Base-by-base conservation (phyloP, 2,797 vertebrate species). In the Manis pentadactyla region DNA sequence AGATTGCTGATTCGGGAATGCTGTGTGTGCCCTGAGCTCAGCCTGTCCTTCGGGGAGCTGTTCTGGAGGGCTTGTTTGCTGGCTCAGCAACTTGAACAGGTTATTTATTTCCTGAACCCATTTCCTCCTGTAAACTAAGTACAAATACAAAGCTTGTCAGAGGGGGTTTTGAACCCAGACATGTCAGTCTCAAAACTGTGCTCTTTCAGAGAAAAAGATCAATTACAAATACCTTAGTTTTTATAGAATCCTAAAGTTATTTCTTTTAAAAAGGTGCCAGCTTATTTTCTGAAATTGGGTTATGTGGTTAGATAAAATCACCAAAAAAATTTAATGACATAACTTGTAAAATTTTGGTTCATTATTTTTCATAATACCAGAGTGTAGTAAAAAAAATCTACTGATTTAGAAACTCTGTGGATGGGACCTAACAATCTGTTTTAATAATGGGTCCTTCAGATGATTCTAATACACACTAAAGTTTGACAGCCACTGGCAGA, bases 291-390 rank as follows among this genome's bases (percentile, higher is more conserved):
- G 46, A 93, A 87, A 87, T 69, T 37, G 42, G 10, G 11, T 42
- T 86, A 64, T 86, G 39, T 87, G 71, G 77, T 77, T 64, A 79
- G 71, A 81, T 68, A 37, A 92, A 92, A 83, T 82, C 23, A 53
- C n/a, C 31, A 37, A 74, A 78, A 74, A 6, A 83, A 68, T 73
- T 57, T 42, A 6, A 75, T 46, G 11, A 37, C 84, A 51, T 63
- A 69, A 55, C 31, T 55, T 74, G 34, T n/a, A 94, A 64, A 34
- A 18, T 68, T 86, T 59, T 37, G 31, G 11, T 81, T 93, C 23
- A 39, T 66, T 74, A 46, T 69, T 85, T 82, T 96, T 55, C n/a
- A 17, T 64, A 74, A 46, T 27, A 25, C 31, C 3, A 29, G 34
- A 83, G 23, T 11, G 49, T 11, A 18, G 34, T 93, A 37, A 23